Base-by-base conservation (phyloP, 2,888 invertebrate species). In the Acleris literana region DNA sequence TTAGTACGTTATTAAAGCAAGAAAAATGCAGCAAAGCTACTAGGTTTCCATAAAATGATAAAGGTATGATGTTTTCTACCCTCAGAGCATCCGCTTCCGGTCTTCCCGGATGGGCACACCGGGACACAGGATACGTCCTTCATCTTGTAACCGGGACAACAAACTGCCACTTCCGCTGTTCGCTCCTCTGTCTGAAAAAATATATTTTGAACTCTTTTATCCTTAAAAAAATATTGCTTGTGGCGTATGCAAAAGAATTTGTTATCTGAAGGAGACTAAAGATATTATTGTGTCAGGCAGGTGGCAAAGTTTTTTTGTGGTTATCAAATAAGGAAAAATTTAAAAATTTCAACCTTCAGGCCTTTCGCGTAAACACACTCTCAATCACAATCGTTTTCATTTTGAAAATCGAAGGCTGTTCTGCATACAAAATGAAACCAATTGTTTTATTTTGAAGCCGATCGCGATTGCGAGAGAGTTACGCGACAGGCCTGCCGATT, bases 101-200 rank as follows among this genome's bases (percentile, higher is more conserved):
- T 93, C 78, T 93, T 95, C 54, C 96, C 96, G 46, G 92, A 83
- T 17, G 93, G 86, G 79, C 97, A 97, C 20, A 93, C 90, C 67
- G 94, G 93, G 5, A 94, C 85, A 76, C 96, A 96, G 17, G 91
- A 87, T 11, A 95, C 95, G 72, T 94, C 92, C 64, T 93, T 93
- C 83, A 94, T 93, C 68, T 93, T 92, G 83, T 95, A 97, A 43
- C 97, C 97, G 64, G 95, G 94, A 78, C 97, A 97, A 85, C 97
- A 97, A 51, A 95, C 94, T 29, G 95, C 94, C 25, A 96, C 94
- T 39, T 93, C 94, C 58, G 94, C 94, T 7, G 93, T 94, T 72
- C 94, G 93, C 76, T 94, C 94, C 76, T 95, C 94, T 64, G 94
- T 94, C 97, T 97, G 86, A 25, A 93, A 89, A 58, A 65, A 9